Evolutionary conservation across 2,888 invertebrate species (phyloP), one percentile per base, ranked within the genome.

Genomic region (Epistrophe eligans): DNA sequence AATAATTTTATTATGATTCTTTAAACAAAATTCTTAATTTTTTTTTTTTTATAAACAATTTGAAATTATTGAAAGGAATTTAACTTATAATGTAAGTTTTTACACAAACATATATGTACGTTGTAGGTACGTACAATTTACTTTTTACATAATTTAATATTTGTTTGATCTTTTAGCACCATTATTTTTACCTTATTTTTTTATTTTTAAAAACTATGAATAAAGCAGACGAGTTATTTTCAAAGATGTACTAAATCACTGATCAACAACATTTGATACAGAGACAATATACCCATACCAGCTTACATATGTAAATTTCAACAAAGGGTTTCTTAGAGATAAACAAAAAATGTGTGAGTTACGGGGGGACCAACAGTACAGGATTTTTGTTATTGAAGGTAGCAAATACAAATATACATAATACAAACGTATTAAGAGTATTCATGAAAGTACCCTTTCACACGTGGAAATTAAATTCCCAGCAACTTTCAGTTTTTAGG

Each of bases 91-190:
- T 60, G 28, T 40, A 24, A 24, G 62, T 58, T 60, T 48, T 50
- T 60, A 72, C 43, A 35, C 8, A 72, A 73, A 38, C 55, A n/a
- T 43, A 40, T 24, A 6, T 1, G n/a, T n/a, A n/a, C n/a, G n/a
- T n/a, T n/a, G n/a, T n/a, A n/a, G n/a, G n/a, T n/a, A 32, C 32
- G 7, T 35, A 40, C 17, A 62, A 60, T 64, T 28, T 24, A 28
- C 24, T 58, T 38, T 66, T 55, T 58, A 28, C 35, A 24, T 50
- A 38, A 74, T 73, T 64, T 77, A 57, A 79, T 35, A 66, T 28
- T 48, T 77, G 17, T 58, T 74, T 66, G 8, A 62, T 74, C 13
- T 24, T 66, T 77, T 84, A 84, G 84, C 84, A 84, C 84, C 84
- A 84, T 81, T 28, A 62, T 81, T 62, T 35, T 77, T 77, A 77